Evolutionary conservation across 2,113 vertebrate genomes (phyloP).

Genomic region (Hypocryptadius cinnamomeus): DNA sequence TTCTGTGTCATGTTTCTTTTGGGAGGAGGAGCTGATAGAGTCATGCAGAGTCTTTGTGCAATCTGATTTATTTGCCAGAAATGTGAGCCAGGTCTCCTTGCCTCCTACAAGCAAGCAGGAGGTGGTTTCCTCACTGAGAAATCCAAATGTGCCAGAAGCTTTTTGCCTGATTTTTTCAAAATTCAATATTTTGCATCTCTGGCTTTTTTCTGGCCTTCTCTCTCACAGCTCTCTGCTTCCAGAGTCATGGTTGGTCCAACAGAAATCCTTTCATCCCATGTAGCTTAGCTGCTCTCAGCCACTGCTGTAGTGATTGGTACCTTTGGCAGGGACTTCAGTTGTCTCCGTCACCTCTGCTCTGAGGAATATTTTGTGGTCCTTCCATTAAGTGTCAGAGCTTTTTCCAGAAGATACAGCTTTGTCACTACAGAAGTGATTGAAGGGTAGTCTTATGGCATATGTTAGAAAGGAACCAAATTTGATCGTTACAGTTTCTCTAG

Average conservation of each 20-base stretch:
- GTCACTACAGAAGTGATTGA: not conserved
- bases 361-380: not conserved
- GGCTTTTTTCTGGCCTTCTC: not conserved
- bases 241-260: not conserved
- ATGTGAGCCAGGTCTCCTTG: not conserved
- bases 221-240: not conserved
- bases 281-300: not conserved
- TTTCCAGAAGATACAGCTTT: not conserved
- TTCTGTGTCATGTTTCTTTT: not conserved
- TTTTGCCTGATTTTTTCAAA: not conserved
- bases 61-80: not conserved
- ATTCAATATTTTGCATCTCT: not conserved
- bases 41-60: conserved; percentile 19
- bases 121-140: not conserved
- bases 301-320: not conserved
- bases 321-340: not conserved
- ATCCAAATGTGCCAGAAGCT: not conserved
- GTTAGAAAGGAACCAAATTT: not conserved
- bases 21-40: not conserved
- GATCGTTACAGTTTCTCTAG: not conserved
- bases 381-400: not conserved
- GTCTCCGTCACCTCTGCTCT: not conserved
- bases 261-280: not conserved
- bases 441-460: not conserved
- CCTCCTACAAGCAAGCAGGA: not conserved